These are phyloP conservation scores for Drosophila repleta DNA, from an alignment of 1,140 invertebrate genomes.

Conservation along the genomic window DNA sequence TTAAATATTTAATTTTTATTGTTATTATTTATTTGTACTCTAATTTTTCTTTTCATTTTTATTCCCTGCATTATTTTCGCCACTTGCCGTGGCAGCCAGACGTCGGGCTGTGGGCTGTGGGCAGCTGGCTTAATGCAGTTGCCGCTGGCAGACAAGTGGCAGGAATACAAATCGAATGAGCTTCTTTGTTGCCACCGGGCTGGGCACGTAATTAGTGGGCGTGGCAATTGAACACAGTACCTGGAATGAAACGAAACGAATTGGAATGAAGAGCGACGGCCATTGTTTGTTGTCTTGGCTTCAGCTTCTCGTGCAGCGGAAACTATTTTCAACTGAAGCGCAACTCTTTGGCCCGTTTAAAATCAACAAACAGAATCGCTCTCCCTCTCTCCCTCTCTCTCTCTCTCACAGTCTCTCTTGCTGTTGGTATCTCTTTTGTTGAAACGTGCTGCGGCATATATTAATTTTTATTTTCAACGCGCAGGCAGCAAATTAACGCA, in stretches of 20 bases:
- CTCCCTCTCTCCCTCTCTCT: not conserved
- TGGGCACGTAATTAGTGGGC: conserved; percentile 32
- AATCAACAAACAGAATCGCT: conserved; percentile 60
- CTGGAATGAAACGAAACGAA: not conserved
- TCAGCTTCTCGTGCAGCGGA: conserved; percentile 55
- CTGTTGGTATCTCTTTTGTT: conserved; percentile 13
- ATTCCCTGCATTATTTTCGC: not conserved
- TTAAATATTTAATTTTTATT: no score
- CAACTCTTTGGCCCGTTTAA: conserved; percentile 29
- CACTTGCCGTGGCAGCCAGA: not conserved
- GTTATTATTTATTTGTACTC: no score
- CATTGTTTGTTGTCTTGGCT: conserved; percentile 9
- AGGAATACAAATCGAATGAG: conserved; percentile 78
- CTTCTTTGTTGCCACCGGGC: conserved; percentile 23
- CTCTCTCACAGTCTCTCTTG: not conserved
- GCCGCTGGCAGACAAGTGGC: conserved; percentile 56
- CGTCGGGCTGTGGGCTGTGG: not conserved
- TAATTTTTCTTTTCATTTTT: no score
- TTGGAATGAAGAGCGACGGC: not conserved
- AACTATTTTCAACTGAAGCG: conserved; percentile 70
- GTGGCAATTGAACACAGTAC: conserved; percentile 13
- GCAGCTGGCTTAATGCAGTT: conserved; percentile 59
- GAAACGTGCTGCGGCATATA: conserved; percentile 76
- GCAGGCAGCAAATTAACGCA: conserved; percentile 64
- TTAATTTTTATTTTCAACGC: conserved; percentile 76